Evolutionary conservation across 2,888 invertebrate genomes (phyloP), one percentile per base, ranked within the genome.

Genomic region (Epirrita christyi): DNA sequence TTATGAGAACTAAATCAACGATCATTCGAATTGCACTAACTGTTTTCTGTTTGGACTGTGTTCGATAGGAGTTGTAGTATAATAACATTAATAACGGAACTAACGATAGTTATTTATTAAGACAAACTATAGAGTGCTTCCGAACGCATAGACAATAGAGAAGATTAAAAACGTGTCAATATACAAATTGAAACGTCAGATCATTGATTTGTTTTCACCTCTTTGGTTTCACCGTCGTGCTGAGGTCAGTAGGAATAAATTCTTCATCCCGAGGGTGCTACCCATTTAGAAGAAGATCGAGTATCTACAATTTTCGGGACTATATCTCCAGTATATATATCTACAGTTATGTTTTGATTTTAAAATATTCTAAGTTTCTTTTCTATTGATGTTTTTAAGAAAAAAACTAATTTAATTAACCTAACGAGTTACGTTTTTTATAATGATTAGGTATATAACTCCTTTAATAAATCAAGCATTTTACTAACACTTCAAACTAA

Each of bases 131-230:
- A 69, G 62, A 69, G 64, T 71, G 90, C 91, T 90, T 83, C 90
- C 83, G 90, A 88, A 85, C 79, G 58, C 74, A 88, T 85, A 86
- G 83, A 89, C 87, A 88, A 86, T 85, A 73, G 63, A 70, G 75
- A 83, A 85, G 85, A 91, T 91, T 89, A 89, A 85, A 87, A 86
- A 86, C 85, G 82, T 86, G 88, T 89, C 88, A 86, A 89, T 86
- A 83, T 75, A 85, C 80, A 85, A 89, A 91, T 90, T 89, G 89
- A 89, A 88, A 88, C 76, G 90, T 90, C 90, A 88, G 80, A 72
- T 65, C 71, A 85, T 86, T 89, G 88, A 91, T 91, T 89, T 91
- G 90, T 70, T 74, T n/a, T 70, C 70, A 78, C 76, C 77, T 72
- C 27, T 59, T 72, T 74, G 71, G 45, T 43, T 45, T 45, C 70